phyloP scores from a whole-genome alignment of 2,113 vertebrate species.

The Macroglossus sobrinus region DNA sequence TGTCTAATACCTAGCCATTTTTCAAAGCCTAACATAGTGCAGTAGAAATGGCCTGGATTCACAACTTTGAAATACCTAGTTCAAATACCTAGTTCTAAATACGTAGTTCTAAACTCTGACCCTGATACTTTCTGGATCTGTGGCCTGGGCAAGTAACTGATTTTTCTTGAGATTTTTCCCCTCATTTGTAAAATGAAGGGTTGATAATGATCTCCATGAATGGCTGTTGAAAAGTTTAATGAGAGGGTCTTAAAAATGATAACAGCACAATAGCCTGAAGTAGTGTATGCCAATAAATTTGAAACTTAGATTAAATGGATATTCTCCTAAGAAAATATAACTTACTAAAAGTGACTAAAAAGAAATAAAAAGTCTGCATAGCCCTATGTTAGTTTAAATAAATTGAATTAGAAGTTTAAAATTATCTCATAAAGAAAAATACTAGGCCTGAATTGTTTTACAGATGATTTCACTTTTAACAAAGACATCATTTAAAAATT shows the following conservation, averaged over 20 bases:
- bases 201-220: not conserved
- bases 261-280: not conserved
- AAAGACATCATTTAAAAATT: not conserved
- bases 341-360: not conserved
- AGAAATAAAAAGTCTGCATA: not conserved
- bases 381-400: not conserved
- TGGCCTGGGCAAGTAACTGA: not conserved
- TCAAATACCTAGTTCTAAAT: not conserved
- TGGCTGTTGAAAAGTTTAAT: not conserved
- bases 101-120: not conserved
- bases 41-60: not conserved
- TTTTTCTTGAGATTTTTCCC: not conserved
- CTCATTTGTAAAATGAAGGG: not conserved
- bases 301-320: not conserved
- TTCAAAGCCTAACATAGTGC: not conserved
- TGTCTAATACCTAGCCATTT: not conserved
- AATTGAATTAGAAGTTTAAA: constrained; percentile 4
- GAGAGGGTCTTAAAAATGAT: not conserved
- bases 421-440: not conserved
- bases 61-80: not conserved
- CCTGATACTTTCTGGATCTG: not conserved
- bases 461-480: not conserved
- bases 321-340: not conserved
- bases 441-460: not conserved
- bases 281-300: not conserved